Conservation (phyloP, 1,140 invertebrate genomes). For the Drosophila elegans region DNA sequence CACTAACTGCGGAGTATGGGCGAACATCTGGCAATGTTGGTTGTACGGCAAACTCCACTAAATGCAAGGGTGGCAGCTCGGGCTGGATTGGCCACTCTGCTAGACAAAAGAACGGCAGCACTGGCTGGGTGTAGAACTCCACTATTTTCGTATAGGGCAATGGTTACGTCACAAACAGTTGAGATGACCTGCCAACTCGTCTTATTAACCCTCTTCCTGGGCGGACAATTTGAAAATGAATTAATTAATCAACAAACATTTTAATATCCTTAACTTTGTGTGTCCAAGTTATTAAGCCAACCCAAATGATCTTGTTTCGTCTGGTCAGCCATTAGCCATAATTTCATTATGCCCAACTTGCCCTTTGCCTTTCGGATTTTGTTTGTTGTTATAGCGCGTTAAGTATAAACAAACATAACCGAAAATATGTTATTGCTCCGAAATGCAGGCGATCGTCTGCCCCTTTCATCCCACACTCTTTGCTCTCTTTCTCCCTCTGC, state of each 20-base stretch:
- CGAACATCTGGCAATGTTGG: not conserved
- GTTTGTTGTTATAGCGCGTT: conserved; percentile 72
- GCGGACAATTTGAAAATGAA: not conserved
- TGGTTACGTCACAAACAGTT: not conserved
- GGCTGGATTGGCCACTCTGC: not conserved
- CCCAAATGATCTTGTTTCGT: not conserved
- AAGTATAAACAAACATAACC: conserved; percentile 72
- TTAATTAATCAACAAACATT: not conserved
- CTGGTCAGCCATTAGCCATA: conserved; percentile 6
- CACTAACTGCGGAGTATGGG: not conserved
- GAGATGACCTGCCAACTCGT: not conserved
- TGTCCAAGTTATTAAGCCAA: not conserved
- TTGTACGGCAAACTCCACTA: not conserved
- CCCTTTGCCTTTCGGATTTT: conserved; percentile 52
- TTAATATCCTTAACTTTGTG: not conserved
- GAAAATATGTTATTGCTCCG: conserved; percentile 51
- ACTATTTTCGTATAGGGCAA: not conserved
- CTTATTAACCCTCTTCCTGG: not conserved
- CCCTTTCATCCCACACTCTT: not conserved
- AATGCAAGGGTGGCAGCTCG: not conserved
- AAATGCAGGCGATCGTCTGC: conserved; percentile 50
- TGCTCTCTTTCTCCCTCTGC: not conserved
- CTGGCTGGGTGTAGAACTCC: not conserved
- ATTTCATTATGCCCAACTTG: conserved; percentile 60
- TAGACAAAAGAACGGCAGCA: not conserved